Base-by-base conservation (phyloP, 64 coral and sea anemone genomes). In the Trachythela sp. region DNA sequence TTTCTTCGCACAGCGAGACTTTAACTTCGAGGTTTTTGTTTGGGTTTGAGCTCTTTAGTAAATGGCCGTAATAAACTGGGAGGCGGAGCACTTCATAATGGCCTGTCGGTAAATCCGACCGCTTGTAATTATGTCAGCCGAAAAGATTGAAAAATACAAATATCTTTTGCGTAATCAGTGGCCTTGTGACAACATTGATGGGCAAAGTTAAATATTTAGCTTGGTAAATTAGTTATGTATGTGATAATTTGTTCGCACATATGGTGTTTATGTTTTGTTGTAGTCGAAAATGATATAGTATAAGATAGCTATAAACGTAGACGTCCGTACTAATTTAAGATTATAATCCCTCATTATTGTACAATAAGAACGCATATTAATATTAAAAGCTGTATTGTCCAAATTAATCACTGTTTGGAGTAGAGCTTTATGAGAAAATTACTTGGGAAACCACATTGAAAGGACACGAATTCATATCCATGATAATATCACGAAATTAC, bases 331-430 rank as follows among this genome's bases (percentile, higher is more conserved):
- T 64, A 64, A 64, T 64, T 64, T 27, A 64, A 64, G 56, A 64
- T 64, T 64, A 64, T 27, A 64, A 64, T 80, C 4, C 33, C 75
- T 80, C 75, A 80, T 80, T 80, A 80, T 80, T 80, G 75, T 80
- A 35, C 37, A 80, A 80, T 36, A 36, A 80, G 75, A 37, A 39
- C 17, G 37, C 37, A 35, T 80, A 80, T 80, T 20, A 80, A 80
- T 80, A 80, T 80, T 80, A 80, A 80, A 80, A 64, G 32, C 2
- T 22, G 75, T 8, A 80, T 35, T 80, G 31, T 80, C 20, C 75
- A 80, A 39, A 36, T 80, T 2, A 80, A 80, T 80, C 27, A 80
- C 31, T 17, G 75, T 80, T 80, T 37, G 4, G 29, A 35, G 33
- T 20, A 8, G 31, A 37, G 32, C 75, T 80, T 36, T 80, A 80